Evolutionary conservation across 2,113 vertebrate species (phyloP), one percentile per base, ranked within the genome.

Genomic region (Sus scrofa): DNA sequence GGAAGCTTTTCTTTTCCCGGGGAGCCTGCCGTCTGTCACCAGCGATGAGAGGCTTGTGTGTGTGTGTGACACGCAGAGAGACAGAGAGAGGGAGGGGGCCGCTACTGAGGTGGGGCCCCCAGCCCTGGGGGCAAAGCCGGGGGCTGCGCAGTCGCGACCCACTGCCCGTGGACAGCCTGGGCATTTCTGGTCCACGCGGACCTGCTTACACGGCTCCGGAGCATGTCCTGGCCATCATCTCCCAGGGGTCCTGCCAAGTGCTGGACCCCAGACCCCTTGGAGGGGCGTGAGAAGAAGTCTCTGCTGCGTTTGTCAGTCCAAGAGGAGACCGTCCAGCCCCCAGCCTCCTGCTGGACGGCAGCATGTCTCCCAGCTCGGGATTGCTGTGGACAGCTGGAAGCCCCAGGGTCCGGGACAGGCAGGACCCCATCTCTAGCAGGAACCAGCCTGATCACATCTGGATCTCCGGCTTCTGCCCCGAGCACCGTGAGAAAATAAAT

Each of bases 121-220:
- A 0, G 13, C 7, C 2, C 77, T 19, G 34, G 52, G 34, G 22
- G 70, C 19, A 0, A 3, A 5, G n/a, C 1, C 0, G 16, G 65
- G 6, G 24, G 7, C 10, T 22, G 50, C 0, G 0, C 16, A 2
- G 11, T n/a, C 78, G 27, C 6, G 1, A 13, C 3, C 65, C 19
- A 6, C 62, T 8, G 52, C 3, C 0, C 13, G 0, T 0, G 44
- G 13, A 1, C 0, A 0, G 37, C 14, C 44, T 0, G 1, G 24
- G 32, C 26, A 6, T 24, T 37, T 39, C 30, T 0, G 15, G 14
- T 63, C 34, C 11, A 13, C 22, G 20, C 19, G 24, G 58, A 50
- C 12, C 60, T 26, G 26, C 4, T 12, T 26, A 18, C 1, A 39
- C 60, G 22, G 19, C 32, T 1, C 10, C 3, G 74, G n/a, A 68